Evolutionary conservation across 2,113 vertebrate genomes (phyloP), one percentile per base, ranked within the genome.

Genomic region (Hypanus sabinus): DNA sequence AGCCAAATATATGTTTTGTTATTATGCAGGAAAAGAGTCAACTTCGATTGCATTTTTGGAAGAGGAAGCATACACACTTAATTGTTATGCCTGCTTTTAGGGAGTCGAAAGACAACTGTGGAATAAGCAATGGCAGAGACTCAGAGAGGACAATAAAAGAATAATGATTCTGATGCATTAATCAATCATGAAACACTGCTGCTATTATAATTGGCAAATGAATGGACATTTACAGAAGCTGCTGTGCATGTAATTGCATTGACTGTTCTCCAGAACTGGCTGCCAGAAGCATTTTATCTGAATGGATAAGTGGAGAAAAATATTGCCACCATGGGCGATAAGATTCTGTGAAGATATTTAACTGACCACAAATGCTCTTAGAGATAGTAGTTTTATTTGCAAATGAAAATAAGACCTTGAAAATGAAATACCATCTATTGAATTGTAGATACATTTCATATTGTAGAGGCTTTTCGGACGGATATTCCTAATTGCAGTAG

Each of bases 201-300:
- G 60, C 62, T 90, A 33, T 65, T 90, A 65, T 65, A 62, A 90
- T 65, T 65, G 65, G 57, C 16, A 65, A 30, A 90, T 16, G 30
- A 90, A 90, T 65, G n/a, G 14, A 90, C 57, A 90, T 65, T 90
- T 65, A 65, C 60, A 18, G 60, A 33, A 33, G 57, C 83, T 60
- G 83, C 55, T 87, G 83, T 87, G 55, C 24, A 87, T 18, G 57
- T 65, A 90, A 90, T 90, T 90, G 60, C 33, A 65, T 65, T 90
- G 85, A 90, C 85, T 65, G 57, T 18, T 90, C 57, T 90, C 60
- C 57, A 90, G 65, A 90, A 90, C 20, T 65, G 85, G 65, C 85
- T 90, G 60, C 30, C 85, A 90, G 60, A 20, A 90, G 33, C 57
- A 62, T 90, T 57, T 90, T 90, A 65, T n/a, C 60, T 60, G 16